Conservation (phyloP, 2,888 invertebrate genomes). For the Nemurella pictetii region DNA sequence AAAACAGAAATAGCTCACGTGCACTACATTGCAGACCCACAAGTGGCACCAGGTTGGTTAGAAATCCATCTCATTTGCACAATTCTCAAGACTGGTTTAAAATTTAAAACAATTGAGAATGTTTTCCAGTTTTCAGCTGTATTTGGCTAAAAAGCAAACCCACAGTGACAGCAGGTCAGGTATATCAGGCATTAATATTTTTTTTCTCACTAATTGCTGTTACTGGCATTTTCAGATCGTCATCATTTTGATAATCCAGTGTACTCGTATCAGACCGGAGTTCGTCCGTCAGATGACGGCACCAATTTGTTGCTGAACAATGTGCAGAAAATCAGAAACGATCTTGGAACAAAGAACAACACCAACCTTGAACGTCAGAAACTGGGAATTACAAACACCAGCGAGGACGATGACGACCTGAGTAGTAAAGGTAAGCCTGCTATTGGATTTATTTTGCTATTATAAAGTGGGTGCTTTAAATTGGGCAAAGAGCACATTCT, state of each 20-base stretch:
- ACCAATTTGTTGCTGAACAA: constrained; percentile 54
- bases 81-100: too few species aligned
- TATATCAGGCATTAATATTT: not conserved
- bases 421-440: constrained; percentile 43
- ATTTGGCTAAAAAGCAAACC: too few species aligned
- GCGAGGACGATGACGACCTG: constrained; percentile 54
- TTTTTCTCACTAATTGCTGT: constrained; percentile 5
- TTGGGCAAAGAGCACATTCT: too few species aligned
- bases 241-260: constrained; percentile 93
- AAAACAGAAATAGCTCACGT: constrained; percentile 88
- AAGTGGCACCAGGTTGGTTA: constrained; percentile 62
- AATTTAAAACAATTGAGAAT: not conserved
- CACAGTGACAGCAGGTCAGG: too few species aligned
- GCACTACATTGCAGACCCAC: constrained; percentile 82
- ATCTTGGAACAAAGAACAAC: constrained; percentile 61
- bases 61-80: too few species aligned
- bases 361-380: constrained; percentile 63
- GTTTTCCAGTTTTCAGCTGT: not conserved
- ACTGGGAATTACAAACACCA: constrained; percentile 56
- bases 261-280: constrained; percentile 69
- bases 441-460: too few species aligned
- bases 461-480: too few species aligned
- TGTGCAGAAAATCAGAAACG: constrained; percentile 58
- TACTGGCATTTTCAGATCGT: constrained; percentile 61
- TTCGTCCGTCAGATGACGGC: constrained; percentile 49